A percentile compares a stretch with the other conserved stretches of the same genome.
Evolutionary conservation across 2,888 invertebrate species (phyloP).

Genomic region (Rhamnusium bicolor): DNA sequence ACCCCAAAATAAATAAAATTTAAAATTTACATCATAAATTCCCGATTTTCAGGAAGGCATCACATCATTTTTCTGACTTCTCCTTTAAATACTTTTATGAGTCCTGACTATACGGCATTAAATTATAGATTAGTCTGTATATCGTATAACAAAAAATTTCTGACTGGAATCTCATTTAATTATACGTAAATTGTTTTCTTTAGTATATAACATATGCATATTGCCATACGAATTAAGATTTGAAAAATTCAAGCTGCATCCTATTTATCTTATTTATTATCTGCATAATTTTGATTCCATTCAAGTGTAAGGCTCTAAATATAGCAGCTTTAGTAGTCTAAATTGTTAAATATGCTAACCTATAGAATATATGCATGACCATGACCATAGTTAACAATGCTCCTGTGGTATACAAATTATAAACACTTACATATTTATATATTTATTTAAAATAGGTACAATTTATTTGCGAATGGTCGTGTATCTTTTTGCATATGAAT

Average conservation of each 20-base stretch:
- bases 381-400: constrained; percentile 47
- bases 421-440: background rate
- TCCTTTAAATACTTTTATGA: no score
- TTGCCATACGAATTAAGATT: background rate
- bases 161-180: no score
- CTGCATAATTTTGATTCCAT: constrained; percentile 25
- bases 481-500: no score
- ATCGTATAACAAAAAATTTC: no score
- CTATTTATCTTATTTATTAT: constrained; percentile 27
- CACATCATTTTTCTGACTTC: no score
- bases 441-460: background rate
- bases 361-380: constrained; percentile 37
- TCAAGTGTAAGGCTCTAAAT: constrained; percentile 21
- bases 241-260: constrained; percentile 17
- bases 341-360: constrained; percentile 41
- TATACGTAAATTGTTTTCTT: no score
- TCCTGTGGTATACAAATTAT: constrained; percentile 27
- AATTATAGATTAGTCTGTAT: no score
- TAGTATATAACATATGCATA: background rate
- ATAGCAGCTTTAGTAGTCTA: constrained; percentile 29
- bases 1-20: no score
- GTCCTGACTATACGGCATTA: no score
- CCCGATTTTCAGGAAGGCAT: no score
- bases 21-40: no score
- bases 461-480: no score